Conservation (phyloP, 1,140 invertebrate species). For the Drepana arcuata region DNA sequence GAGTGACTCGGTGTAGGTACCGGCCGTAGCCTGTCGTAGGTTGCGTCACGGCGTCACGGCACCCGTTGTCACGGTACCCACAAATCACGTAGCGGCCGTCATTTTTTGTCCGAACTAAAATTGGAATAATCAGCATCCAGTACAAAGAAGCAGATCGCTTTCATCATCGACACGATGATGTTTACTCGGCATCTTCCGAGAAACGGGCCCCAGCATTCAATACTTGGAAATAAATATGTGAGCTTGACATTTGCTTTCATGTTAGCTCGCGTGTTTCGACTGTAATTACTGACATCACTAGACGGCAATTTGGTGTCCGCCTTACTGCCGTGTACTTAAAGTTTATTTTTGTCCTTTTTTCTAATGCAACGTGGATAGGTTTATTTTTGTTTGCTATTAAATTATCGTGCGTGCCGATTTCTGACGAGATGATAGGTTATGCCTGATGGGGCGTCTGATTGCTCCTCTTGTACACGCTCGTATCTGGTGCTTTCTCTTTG, state of each 20-base stretch:
- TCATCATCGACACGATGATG: conserved; percentile 69
- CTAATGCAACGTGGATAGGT: conserved; percentile 5
- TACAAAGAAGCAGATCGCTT: conserved; percentile 69
- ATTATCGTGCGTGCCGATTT: conserved; percentile 70
- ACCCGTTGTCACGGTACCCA: conserved; percentile 39
- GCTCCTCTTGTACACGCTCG: conserved; percentile 62
- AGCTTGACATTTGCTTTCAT: conserved; percentile 72
- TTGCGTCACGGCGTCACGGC: conserved; percentile 23
- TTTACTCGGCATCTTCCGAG: conserved; percentile 61
- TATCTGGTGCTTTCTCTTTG: conserved; percentile 63
- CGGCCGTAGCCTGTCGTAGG: too few species aligned
- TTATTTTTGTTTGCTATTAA: conserved; percentile 58
- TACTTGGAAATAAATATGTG: conserved; percentile 72
- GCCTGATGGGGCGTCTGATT: conserved; percentile 63
- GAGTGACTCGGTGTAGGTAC: too few species aligned
- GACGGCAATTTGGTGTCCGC: too few species aligned
- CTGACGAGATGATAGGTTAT: conserved; percentile 64
- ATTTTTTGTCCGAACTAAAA: conserved; percentile 45
- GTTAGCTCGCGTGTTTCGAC: conserved; percentile 58
- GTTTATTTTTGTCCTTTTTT: conserved; percentile 29
- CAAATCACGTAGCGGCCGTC: conserved; percentile 33
- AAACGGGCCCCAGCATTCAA: conserved; percentile 56
- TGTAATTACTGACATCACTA: conserved; percentile 46
- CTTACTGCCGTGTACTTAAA: conserved; percentile 30
- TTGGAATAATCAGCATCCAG: conserved; percentile 66